Percentiles rank a stretch among this genome's conserved stretches.
phyloP scores from a whole-genome alignment of 1,140 invertebrate genomes.

The Planococcus citri region DNA sequence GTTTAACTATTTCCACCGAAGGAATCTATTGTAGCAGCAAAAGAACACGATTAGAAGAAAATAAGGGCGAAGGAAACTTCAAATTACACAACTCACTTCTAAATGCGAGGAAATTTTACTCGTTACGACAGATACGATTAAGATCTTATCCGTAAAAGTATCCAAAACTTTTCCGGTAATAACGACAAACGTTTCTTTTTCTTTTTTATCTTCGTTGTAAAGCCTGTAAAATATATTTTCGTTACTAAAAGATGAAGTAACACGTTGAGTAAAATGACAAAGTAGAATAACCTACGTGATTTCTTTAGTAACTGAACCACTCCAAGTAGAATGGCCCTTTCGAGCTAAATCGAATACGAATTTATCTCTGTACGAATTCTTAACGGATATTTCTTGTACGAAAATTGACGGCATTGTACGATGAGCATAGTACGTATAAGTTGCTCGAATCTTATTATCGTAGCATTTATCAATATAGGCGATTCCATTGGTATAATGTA shows the following conservation, averaged over 20 bases:
- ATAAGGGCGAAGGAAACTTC: neutral
- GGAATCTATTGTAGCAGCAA: conserved; percentile 1
- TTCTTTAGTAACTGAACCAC: conserved; percentile 16
- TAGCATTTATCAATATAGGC: conserved; percentile 55
- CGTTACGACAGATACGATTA: neutral
- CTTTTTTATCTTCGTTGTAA: neutral
- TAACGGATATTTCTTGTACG: conserved; percentile 64
- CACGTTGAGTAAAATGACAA: no score
- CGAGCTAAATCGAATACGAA: conserved; percentile 14
- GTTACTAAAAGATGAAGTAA: no score
- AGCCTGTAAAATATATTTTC: neutral
- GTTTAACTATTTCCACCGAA: neutral
- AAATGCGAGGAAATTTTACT: neutral
- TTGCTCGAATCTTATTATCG: conserved; percentile 47
- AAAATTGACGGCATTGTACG: conserved; percentile 59
- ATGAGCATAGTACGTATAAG: conserved; percentile 64
- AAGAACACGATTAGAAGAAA: neutral
- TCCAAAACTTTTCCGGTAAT: conserved; percentile 4
- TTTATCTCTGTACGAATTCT: conserved; percentile 46
- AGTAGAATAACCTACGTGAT: conserved; percentile 21
- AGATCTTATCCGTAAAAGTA: neutral
- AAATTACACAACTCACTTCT: neutral
- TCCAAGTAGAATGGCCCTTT: conserved; percentile 21
- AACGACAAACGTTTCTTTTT: neutral
- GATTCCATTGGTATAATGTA: conserved; percentile 53